Evolutionary conservation across 2,797 vertebrate species (phyloP).

Genomic region (Dromococcyx pavoninus): DNA sequence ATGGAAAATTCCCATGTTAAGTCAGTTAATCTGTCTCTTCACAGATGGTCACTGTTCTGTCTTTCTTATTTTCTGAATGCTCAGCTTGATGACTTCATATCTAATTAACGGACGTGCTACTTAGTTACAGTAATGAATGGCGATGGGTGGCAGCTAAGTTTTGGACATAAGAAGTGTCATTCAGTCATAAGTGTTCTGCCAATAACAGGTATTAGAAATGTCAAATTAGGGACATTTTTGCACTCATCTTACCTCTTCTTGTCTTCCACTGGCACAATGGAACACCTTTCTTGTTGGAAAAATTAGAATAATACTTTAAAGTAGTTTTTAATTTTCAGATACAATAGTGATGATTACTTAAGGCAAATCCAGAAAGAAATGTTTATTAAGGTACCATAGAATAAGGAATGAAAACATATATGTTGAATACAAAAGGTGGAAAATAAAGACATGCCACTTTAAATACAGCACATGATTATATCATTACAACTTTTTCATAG

Average conservation of each 20-base stretch:
- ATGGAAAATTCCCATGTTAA: constrained; percentile 31
- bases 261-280: background rate
- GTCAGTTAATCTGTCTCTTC: background rate
- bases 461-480: background rate
- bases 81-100: background rate
- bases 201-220: background rate
- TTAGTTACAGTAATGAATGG: background rate
- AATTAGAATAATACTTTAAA: background rate
- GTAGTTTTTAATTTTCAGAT: background rate
- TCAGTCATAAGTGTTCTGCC: fast-evolving
- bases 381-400: background rate
- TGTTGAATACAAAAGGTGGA: background rate
- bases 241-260: background rate
- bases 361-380: background rate
- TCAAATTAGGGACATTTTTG: background rate
- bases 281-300: background rate
- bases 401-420: background rate
- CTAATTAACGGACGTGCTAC: background rate
- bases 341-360: background rate
- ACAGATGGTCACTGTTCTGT: background rate
- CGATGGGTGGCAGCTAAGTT: background rate
- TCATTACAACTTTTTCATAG: background rate
- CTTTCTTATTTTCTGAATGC: constrained; percentile 2
- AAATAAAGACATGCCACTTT: background rate
- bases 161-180: background rate